Conservation (phyloP, 2,113 vertebrate species). For the Bambusicola thoracicus region DNA sequence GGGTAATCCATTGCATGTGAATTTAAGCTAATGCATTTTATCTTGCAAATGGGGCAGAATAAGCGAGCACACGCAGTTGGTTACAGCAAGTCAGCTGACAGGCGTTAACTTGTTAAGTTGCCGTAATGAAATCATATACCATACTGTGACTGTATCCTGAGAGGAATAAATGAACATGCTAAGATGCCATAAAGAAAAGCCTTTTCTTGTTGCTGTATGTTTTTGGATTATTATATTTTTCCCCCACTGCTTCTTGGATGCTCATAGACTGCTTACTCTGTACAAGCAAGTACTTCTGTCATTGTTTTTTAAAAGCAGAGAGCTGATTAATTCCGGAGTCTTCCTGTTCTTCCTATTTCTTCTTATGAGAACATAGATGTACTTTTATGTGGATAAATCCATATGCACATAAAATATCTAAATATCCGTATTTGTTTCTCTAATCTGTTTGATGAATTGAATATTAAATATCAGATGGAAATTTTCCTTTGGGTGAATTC, state of each 20-base stretch:
- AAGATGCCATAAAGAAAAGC: constrained; percentile 16
- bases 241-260: neutral
- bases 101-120: constrained; percentile 37
- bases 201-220: neutral
- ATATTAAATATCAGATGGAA: constrained; percentile 48
- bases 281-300: neutral
- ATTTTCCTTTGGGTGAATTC: neutral
- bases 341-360: constrained; percentile 18
- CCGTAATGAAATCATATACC: neutral
- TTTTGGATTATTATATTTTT: neutral
- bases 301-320: constrained; percentile 25
- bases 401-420: neutral
- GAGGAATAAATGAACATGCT: constrained; percentile 9
- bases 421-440: constrained; percentile 35
- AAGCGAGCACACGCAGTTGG: neutral
- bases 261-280: constrained; percentile 33
- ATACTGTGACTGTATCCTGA: constrained; percentile 3
- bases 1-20: constrained; percentile 1
- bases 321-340: constrained; percentile 8
- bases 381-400: neutral
- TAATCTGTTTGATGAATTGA: neutral
- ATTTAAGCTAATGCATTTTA: constrained; percentile 36
- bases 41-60: neutral
- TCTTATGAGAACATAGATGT: neutral
- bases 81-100: constrained; percentile 37